Base-by-base conservation (phyloP, 2,888 invertebrate species). In the Cybosia mesomella region DNA sequence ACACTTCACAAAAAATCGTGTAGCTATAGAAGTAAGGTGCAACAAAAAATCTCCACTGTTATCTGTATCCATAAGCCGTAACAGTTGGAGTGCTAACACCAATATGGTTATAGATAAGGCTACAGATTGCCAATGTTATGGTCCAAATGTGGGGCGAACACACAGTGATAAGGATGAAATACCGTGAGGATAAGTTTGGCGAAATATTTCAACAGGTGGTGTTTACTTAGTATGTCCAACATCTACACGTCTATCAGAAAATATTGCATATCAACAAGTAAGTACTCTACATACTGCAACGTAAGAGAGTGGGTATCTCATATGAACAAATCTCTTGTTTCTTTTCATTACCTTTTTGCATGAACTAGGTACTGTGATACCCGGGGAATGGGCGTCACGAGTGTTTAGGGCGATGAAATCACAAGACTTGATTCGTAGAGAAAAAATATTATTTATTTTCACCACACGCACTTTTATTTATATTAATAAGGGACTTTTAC, bases 121-220 rank as follows among this genome's bases (percentile, higher is more conserved):
- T 72, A 69, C 65, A 64, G 72, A 81, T 76, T 77, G 76, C 72
- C 78, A 84, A 80, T 79, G 72, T 77, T 78, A 75, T 75, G 76
- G 78, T 68, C 74, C 66, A 75, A 83, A 87, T 80, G 78, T 85
- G 77, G 87, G 82, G 66, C 81, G 75, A 68, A 78, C 74, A 75
- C 67, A 82, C 81, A 82, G 73, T 71, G 87, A 87, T 87, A 87
- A 82, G 77, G 72, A 59, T 68, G 55, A 75, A 64, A 66, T 71
- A 70, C 68, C 70, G 74, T 74, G 76, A 74, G 79, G 84, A 83
- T 82, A 83, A 80, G 58, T 61, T 74, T 66, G 71, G 74, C 76
- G 58, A 78, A 75, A 77, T 81, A 76, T 76, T 78, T 72, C 68
- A 82, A 74, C 77, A 81, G 74, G 71, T 64, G 24, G 3, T 64